A percentile compares a stretch with the other conserved stretches of the same genome.
phyloP scores from a whole-genome alignment of 2,888 invertebrate species.

The Xanthostigma xanthostigma region DNA sequence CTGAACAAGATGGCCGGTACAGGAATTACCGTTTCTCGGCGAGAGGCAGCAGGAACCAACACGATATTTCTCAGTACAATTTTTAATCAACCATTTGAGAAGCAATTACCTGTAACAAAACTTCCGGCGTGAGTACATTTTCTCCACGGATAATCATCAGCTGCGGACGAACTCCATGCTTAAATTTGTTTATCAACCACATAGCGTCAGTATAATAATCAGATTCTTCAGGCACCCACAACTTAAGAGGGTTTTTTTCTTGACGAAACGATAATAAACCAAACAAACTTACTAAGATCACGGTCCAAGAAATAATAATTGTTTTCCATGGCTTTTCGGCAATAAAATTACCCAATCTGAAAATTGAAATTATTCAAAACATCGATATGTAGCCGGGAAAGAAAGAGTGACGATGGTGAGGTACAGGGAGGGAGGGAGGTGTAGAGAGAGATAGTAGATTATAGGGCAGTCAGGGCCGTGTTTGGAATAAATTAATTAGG shows the following conservation, averaged over 20 bases:
- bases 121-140: conserved; percentile 46
- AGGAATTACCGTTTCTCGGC: no score
- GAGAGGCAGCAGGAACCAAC: no score
- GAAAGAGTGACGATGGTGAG: no score
- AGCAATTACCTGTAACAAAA: conserved; percentile 32
- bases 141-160: conserved; percentile 45
- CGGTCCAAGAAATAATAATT: conserved; percentile 36
- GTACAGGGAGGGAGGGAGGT: no score
- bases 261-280: conserved; percentile 51
- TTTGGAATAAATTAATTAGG: no score
- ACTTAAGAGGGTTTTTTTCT: conserved; percentile 58
- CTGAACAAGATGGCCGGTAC: no score
- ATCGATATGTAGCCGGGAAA: neutral
- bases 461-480: no score
- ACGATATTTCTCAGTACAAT: neutral
- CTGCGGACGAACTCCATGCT: conserved; percentile 46
- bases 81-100: neutral
- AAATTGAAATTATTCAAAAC: conserved; percentile 18
- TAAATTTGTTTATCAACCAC: conserved; percentile 54
- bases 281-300: conserved; percentile 40
- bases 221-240: conserved; percentile 63
- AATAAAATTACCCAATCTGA: conserved; percentile 43
- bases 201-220: conserved; percentile 53
- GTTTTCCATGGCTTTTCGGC: conserved; percentile 44
- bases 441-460: no score